Percentiles rank a stretch among this genome's conserved stretches.
Conservation (phyloP, 2,797 vertebrate species). For the Gymnocypris eckloni region DNA sequence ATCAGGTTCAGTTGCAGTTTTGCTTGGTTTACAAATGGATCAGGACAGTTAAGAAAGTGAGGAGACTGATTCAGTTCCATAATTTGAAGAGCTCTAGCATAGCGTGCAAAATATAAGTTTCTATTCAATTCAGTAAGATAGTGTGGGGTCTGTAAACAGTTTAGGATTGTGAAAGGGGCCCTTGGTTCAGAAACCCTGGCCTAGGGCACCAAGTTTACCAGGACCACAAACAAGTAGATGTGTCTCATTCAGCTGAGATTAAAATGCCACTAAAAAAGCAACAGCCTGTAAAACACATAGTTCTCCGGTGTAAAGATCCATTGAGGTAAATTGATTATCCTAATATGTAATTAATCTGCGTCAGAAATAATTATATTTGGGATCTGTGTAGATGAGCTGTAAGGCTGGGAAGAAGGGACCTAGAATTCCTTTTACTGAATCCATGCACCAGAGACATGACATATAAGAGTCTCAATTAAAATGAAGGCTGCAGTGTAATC, state of each 20-base stretch:
- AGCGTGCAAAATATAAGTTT: neutral
- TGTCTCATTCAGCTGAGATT: neutral
- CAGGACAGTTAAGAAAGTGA: neutral
- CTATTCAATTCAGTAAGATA: neutral
- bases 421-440: constrained; percentile 31
- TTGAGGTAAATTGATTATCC: constrained; percentile 40
- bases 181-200: neutral
- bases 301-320: constrained; percentile 9
- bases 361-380: constrained; percentile 44
- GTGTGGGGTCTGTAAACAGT: neutral
- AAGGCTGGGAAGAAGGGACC: constrained; percentile 31
- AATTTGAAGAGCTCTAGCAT: neutral
- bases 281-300: neutral
- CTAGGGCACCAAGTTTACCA: neutral
- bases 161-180: neutral
- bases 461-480: constrained; percentile 57
- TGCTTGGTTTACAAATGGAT: neutral
- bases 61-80: constrained; percentile 3
- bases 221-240: neutral
- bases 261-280: neutral
- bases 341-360: constrained; percentile 48
- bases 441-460: constrained; percentile 53
- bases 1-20: neutral
- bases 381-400: constrained; percentile 35
- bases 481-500: constrained; percentile 53